Conservation (phyloP, 2,888 invertebrate species). For the Ferrisia virgata region DNA sequence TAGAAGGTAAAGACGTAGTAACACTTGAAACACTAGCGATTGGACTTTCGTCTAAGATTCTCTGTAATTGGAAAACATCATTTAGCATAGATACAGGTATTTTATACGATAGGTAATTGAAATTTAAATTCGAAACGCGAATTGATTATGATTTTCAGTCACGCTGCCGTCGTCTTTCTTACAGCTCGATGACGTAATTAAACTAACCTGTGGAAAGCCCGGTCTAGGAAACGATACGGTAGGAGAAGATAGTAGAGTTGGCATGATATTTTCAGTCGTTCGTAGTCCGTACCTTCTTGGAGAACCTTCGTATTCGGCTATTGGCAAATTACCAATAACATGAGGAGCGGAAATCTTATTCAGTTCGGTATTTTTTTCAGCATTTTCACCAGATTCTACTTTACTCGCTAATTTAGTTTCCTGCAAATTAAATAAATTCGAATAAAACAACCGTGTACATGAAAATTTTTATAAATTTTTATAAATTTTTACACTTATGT, state of each 20-base stretch:
- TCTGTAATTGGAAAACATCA: slow-evolving; percentile 47
- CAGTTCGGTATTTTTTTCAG: slow-evolving; percentile 46
- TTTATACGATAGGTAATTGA: neutral
- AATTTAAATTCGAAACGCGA: neutral
- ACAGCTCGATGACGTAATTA: too few species aligned
- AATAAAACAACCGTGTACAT: neutral
- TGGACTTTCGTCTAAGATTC: slow-evolving; percentile 50
- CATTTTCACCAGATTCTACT: neutral
- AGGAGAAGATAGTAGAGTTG: slow-evolving; percentile 62
- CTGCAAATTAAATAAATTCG: neutral
- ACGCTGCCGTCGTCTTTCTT: neutral
- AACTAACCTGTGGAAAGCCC: slow-evolving; percentile 72
- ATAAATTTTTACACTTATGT: too few species aligned
- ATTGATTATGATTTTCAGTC: neutral
- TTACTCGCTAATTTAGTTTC: slow-evolving; percentile 29
- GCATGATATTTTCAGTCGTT: slow-evolving; percentile 54
- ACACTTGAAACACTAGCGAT: slow-evolving; percentile 45
- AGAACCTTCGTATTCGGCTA: slow-evolving; percentile 89
- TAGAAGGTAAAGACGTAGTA: slow-evolving; percentile 51
- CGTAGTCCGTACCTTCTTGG: slow-evolving; percentile 79
- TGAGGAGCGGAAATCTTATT: slow-evolving; percentile 55
- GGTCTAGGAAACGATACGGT: slow-evolving; percentile 75
- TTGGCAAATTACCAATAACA: slow-evolving; percentile 80
- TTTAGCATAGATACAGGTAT: too few species aligned
- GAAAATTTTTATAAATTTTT: neutral